Percentiles rank a stretch among this genome's conserved stretches.
Conservation (phyloP, 2,113 vertebrate genomes). For the Psephotus haematonotus region DNA sequence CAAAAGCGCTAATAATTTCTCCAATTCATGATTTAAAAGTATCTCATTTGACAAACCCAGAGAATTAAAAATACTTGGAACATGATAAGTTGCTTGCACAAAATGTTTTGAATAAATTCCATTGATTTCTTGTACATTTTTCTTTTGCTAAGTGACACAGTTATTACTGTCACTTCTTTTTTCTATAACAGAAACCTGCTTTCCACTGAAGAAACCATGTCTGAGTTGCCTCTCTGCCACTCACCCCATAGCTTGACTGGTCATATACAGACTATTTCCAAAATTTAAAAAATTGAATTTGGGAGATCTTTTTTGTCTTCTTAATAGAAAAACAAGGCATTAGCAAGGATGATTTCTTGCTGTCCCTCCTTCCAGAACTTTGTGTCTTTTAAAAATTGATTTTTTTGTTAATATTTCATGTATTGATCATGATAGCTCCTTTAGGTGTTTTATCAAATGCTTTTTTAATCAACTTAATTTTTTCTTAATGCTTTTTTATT, state of each 20-base stretch:
- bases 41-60: background rate
- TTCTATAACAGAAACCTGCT: background rate
- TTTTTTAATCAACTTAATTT: background rate
- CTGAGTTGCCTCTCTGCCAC: background rate
- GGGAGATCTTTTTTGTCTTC: background rate
- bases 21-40: background rate
- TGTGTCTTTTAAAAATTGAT: background rate
- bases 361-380: background rate
- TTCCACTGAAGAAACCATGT: background rate
- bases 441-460: background rate
- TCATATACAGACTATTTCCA: background rate
- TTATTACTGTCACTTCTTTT: background rate
- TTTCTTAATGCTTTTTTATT: background rate
- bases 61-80: background rate
- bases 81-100: background rate
- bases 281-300: background rate
- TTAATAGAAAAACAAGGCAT: background rate
- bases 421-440: background rate
- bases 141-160: background rate
- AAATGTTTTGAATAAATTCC: background rate
- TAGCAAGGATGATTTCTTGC: background rate
- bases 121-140: background rate
- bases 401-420: background rate
- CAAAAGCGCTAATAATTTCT: background rate
- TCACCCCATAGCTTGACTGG: background rate